Conservation (phyloP, 2,113 vertebrate species). For the Sinocyclocheilus maitianheensis region DNA sequence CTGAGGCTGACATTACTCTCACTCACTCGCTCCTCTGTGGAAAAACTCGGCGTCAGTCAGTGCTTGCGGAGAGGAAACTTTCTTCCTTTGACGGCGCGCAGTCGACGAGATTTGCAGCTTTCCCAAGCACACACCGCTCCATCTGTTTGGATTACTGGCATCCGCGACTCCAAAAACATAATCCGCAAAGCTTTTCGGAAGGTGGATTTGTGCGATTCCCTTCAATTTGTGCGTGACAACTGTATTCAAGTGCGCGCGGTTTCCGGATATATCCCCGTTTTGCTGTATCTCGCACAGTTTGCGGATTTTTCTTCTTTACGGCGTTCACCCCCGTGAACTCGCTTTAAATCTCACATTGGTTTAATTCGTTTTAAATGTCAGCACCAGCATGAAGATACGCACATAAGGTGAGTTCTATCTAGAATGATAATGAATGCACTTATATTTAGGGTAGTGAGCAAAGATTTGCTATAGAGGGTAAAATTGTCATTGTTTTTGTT, state of each 20-base stretch:
- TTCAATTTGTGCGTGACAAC: slow-evolving; percentile 55
- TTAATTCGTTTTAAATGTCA: slow-evolving; percentile 14
- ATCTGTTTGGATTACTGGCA: slow-evolving; percentile 62
- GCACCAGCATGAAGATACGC: slow-evolving; percentile 64
- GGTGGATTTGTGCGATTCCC: slow-evolving; percentile 44
- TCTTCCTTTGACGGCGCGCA: slow-evolving; percentile 52
- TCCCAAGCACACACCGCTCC: not conserved
- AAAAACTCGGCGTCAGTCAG: slow-evolving; percentile 51
- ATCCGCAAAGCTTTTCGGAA: slow-evolving; percentile 26
- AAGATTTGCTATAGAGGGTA: not conserved
- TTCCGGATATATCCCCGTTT: slow-evolving; percentile 65
- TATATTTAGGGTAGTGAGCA: not conserved
- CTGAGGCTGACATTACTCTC: slow-evolving; percentile 70
- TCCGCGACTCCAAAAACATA: slow-evolving; percentile 18
- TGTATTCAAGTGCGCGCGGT: slow-evolving; percentile 58
- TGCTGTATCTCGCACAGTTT: slow-evolving; percentile 36
- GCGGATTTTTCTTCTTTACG: slow-evolving; percentile 48
- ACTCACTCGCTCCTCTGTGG: slow-evolving; percentile 62
- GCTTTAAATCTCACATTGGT: slow-evolving; percentile 7
- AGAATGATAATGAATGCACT: not conserved
- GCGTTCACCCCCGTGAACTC: not conserved
- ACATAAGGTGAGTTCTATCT: slow-evolving; percentile 71
- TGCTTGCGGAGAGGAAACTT: slow-evolving; percentile 66
- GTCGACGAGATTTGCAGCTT: slow-evolving; percentile 4
- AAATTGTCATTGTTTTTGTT: not conserved